Evolutionary conservation across 2,113 vertebrate species (phyloP).

Genomic region (Paratilapia polleni): DNA sequence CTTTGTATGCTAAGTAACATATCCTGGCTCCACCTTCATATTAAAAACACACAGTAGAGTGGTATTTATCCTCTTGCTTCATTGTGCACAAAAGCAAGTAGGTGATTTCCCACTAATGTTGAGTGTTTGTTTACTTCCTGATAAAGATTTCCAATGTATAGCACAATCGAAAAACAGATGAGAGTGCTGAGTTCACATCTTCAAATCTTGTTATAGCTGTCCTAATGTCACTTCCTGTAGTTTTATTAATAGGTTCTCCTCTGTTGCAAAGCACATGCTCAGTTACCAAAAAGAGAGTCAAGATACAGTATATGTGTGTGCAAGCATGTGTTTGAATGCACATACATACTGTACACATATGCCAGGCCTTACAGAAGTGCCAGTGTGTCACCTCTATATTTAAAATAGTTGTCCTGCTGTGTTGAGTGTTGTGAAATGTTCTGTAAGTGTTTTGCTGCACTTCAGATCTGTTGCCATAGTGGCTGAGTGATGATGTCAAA

Average conservation of each 20-base stretch:
- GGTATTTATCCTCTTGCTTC: background rate
- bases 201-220: background rate
- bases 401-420: conserved; percentile 67
- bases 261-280: conserved; percentile 21
- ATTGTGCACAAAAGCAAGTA: background rate
- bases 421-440: conserved; percentile 46
- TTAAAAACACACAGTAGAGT: background rate
- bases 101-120: background rate
- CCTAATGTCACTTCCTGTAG: background rate
- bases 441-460: conserved; percentile 72
- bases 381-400: conserved; percentile 66
- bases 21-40: background rate
- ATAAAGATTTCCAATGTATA: background rate
- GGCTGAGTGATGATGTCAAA: conserved; percentile 73
- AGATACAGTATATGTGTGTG: background rate
- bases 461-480: conserved; percentile 71
- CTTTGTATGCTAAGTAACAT: background rate
- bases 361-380: conserved; percentile 24
- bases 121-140: too few species aligned
- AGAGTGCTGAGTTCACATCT: background rate
- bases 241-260: conserved; percentile 40
- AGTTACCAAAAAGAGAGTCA: background rate
- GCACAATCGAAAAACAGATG: background rate
- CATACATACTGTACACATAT: background rate
- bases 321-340: background rate